Base-by-base conservation (phyloP, 1,140 invertebrate species). In the Frieseomelitta varia region DNA sequence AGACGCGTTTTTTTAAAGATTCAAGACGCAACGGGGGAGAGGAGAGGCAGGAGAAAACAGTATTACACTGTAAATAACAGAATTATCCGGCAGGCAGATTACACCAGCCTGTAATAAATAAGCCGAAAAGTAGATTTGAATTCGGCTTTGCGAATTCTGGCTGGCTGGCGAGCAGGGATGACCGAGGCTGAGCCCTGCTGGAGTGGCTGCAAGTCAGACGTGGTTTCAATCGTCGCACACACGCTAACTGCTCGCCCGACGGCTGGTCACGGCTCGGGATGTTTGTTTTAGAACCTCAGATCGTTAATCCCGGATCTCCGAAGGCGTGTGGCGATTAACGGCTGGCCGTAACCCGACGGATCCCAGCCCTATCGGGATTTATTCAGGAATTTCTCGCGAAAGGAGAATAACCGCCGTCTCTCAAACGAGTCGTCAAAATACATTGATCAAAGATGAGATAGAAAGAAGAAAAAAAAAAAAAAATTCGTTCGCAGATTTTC, bases 221-320 rank as follows among this genome's bases (percentile, higher is more conserved):
- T 11, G 67, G n/a, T 30, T 58, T 19, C 51, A 56, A 74, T 80
- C 69, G 83, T 73, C 67, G 67, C 47, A 73, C 58, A 80, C 69
- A 56, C 1, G 8, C 11, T 4, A n/a, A 51, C 51, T 80, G 76
- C 51, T 80, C 56, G 73, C 56, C 67, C 56, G 34, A 47, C 39
- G 39, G 39, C 39, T 39, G 39, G 69, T 39, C 56, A 61, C 82
- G 17, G 65, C 10, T 51, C 56, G 30, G 65, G n/a, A 73, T 81
- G 79, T 85, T 81, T 85, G 79, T 75, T 81, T 67, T 81, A 80
- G 83, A 85, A 85, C 78, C 79, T 85, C 83, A 85, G 83, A 85
- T 81, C 83, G 83, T 85, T 85, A 75, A 85, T 80, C 79, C 39
- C 27, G 56, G 53, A 51, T 68, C 47, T 79, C 30, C 61, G 68